Evolutionary conservation across 1,140 invertebrate species (phyloP), one percentile per base, ranked within the genome.

Genomic region (Oscheius sp.): DNA sequence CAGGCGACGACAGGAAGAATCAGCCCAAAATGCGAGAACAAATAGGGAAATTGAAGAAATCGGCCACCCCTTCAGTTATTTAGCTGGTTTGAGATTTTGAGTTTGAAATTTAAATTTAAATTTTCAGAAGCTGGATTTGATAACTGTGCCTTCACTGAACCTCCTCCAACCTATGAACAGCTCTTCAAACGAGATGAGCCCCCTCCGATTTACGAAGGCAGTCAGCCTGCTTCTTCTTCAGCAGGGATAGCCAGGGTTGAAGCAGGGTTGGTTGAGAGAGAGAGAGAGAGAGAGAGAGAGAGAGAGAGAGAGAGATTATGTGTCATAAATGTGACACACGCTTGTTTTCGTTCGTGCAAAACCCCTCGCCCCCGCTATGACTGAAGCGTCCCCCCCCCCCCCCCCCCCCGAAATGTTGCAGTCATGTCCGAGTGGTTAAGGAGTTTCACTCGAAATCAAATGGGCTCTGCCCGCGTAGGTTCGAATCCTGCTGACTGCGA

Each of bases 391-490:
- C n/a, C n/a, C n/a, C n/a, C n/a, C n/a, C n/a, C n/a, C n/a, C n/a
- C n/a, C n/a, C n/a, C n/a, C n/a, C n/a, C n/a, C n/a, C n/a, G n/a
- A n/a, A n/a, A n/a, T n/a, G n/a, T n/a, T 74, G 64, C 77, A 65
- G 63, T 64, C 52, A 74, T 73, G 63, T 78, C 76, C 58, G 62
- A 79, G 62, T 74, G 38, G 59, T 69, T 73, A 71, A 71, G 73
- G 66, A 79, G 77, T 35, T 73, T 71, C 52, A 76, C 59, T 68
- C 38, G 75, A 77, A 77, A 77, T 77, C 75, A 77, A 75, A 62
- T 77, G 75, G 75, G 75, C 75, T 77, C 75, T 77, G 75, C 75
- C 75, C 75, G 75, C 75, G 72, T 75, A 77, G 75, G 75, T 77
- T 77, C 75, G 73, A 75, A 77, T 77, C 75, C 75, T 77, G 72